phyloP scores from a whole-genome alignment of 2,113 vertebrate species.

The Corythoichthys intestinalis region DNA sequence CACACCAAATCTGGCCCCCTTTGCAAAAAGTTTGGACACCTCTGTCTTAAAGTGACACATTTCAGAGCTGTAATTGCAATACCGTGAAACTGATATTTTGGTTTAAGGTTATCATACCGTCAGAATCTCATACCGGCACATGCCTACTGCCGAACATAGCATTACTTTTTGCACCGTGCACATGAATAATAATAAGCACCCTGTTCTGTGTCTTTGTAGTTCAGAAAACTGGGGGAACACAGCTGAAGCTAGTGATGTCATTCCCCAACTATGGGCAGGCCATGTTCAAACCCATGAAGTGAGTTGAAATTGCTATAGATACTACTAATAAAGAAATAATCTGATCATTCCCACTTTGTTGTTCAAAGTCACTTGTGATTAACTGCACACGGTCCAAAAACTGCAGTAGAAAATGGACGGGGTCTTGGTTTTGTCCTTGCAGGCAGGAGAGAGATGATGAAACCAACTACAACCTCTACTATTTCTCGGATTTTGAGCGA shows the following conservation, averaged over 20 bases:
- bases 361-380: neutral
- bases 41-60: too few relatives aligned
- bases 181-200: neutral
- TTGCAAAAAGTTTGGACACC: too few relatives aligned
- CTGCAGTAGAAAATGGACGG: neutral
- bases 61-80: too few relatives aligned
- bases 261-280: constrained; percentile 76
- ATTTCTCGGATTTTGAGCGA: constrained; percentile 86
- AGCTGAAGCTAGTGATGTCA: constrained; percentile 76
- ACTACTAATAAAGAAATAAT: neutral
- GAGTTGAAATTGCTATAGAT: constrained; percentile 41
- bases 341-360: neutral
- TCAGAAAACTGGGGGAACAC: constrained; percentile 78
- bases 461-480: constrained; percentile 80
- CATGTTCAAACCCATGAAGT: constrained; percentile 82
- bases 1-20: too few relatives aligned
- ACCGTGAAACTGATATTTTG: too few relatives aligned
- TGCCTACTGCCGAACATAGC: too few relatives aligned
- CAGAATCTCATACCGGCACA: too few relatives aligned
- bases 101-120: too few relatives aligned
- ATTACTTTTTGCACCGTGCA: too few relatives aligned
- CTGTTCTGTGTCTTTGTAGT: constrained; percentile 59
- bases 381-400: neutral
- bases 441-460: constrained; percentile 81
- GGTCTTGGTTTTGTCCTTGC: neutral